Evolutionary conservation across 2,113 vertebrate species (phyloP).

Genomic region (Ictalurus furcatus): DNA sequence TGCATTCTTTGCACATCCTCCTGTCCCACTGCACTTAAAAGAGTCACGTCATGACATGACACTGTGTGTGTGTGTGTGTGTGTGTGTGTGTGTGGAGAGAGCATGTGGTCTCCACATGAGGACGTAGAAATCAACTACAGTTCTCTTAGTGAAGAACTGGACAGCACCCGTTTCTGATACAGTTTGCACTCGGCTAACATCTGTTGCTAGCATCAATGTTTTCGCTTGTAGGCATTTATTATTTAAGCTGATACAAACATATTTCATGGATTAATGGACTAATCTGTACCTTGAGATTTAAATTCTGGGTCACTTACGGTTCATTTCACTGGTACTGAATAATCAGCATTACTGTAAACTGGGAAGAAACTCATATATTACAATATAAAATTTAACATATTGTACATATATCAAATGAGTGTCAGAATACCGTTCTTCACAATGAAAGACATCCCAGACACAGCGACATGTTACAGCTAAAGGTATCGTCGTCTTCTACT

Average conservation of each 20-base stretch:
- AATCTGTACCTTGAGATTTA: background rate
- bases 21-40: background rate
- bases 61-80: background rate
- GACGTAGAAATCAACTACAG: constrained; percentile 46
- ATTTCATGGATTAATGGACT: background rate
- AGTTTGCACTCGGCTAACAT: background rate
- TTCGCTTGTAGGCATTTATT: background rate
- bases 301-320: background rate
- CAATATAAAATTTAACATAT: background rate
- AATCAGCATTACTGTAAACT: background rate
- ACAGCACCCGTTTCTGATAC: constrained; percentile 17
- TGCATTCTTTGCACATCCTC: background rate
- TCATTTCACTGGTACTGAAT: background rate
- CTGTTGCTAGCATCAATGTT: background rate
- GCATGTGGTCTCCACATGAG: constrained; percentile 68
- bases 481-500: background rate
- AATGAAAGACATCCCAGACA: background rate
- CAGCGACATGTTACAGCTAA: background rate
- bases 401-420: background rate
- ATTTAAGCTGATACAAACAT: background rate
- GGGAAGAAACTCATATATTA: background rate
- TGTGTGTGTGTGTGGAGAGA: background rate
- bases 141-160: constrained; percentile 57
- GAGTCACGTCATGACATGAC: constrained; percentile 1
- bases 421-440: background rate